Conservation (phyloP, 2,113 vertebrate genomes). For the Erythrolamprus reginae region DNA sequence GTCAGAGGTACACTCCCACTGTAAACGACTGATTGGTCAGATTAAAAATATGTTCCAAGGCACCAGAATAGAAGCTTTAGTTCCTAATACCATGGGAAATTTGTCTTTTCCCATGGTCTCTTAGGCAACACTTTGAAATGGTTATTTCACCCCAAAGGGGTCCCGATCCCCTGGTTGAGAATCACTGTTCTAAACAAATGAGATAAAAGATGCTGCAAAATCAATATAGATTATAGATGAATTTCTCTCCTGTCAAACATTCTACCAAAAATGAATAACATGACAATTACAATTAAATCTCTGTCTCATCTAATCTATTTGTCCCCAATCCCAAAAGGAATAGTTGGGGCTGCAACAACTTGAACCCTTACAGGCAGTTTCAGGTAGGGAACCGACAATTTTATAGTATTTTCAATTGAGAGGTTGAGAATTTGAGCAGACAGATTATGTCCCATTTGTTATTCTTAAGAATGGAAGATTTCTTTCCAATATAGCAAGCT, state of each 20-base stretch:
- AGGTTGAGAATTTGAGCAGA: not conserved
- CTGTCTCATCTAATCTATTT: not conserved
- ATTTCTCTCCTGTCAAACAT: not conserved
- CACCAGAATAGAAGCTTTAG: no score
- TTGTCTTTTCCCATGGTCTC: no score
- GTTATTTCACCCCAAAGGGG: no score
- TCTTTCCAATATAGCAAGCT: not conserved
- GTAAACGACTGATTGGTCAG: no score
- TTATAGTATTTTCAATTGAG: not conserved
- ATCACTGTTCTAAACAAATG: not conserved
- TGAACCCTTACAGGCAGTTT: not conserved
- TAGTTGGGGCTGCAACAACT: not conserved
- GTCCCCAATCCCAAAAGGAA: not conserved
- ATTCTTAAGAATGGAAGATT: not conserved
- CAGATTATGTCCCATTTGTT: not conserved
- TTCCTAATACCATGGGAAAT: no score
- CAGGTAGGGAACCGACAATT: not conserved
- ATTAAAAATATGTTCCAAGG: no score
- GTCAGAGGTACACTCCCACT: no score
- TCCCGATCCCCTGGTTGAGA: no score
- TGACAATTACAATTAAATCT: not conserved
- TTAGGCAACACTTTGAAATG: no score
- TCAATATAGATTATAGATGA: not conserved
- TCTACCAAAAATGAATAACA: not conserved
- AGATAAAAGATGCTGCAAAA: not conserved